A percentile compares a stretch with the other conserved stretches of the same genome.
Evolutionary conservation across 2,797 vertebrate species (phyloP).

Genomic region (Rhabdomys pumilio): DNA sequence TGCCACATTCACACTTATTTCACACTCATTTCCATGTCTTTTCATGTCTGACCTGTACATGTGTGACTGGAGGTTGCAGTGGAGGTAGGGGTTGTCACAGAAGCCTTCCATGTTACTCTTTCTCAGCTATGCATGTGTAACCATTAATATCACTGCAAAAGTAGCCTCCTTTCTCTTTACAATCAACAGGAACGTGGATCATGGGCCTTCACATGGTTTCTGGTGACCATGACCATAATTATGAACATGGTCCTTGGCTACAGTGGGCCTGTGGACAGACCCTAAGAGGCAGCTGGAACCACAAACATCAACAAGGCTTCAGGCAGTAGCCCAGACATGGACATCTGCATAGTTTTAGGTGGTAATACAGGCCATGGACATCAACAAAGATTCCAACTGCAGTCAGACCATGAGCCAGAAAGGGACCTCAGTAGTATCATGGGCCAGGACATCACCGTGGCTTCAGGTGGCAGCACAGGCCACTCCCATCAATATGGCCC

Average conservation of each 20-base stretch:
- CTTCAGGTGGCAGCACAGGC: background rate
- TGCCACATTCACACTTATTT: background rate
- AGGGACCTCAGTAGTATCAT: background rate
- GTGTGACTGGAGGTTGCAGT: background rate
- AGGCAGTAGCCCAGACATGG: background rate
- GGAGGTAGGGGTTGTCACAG: background rate
- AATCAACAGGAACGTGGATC: background rate
- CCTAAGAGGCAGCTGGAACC: background rate
- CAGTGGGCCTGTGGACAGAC: background rate
- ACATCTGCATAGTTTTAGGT: background rate
- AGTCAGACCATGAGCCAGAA: background rate
- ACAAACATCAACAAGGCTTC: background rate
- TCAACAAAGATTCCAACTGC: background rate
- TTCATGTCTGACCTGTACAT: background rate
- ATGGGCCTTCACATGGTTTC: background rate
- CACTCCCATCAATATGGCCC: background rate
- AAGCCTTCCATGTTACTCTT: background rate
- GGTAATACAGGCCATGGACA: background rate
- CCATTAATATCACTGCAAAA: background rate
- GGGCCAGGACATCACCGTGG: background rate
- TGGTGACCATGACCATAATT: background rate
- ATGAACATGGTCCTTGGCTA: background rate
- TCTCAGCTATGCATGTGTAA: background rate
- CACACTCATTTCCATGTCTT: background rate
- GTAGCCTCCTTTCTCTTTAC: background rate